These are phyloP conservation scores for Pollenia griseotomentosa DNA, from an alignment of 2,888 invertebrate genomes.

Conservation along the genomic window DNA sequence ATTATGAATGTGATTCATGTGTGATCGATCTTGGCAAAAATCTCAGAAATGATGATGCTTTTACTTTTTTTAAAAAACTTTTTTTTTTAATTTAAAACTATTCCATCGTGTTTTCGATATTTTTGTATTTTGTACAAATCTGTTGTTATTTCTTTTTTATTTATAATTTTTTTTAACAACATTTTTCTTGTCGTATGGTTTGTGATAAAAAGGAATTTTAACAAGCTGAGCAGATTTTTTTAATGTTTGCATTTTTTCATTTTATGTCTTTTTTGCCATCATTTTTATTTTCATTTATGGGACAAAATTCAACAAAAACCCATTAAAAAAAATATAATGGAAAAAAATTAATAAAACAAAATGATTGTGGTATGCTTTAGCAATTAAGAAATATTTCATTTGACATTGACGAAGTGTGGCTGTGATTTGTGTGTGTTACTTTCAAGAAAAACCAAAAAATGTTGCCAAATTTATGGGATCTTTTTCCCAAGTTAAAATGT, in stretches of 20 bases:
- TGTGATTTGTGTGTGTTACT: slow-evolving; percentile 68
- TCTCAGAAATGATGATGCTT: slow-evolving; percentile 68
- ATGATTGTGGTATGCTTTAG: slow-evolving; percentile 73
- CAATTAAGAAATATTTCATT: slow-evolving; percentile 72
- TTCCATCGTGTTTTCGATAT: slow-evolving; percentile 37
- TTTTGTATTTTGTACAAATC: slow-evolving; percentile 44
- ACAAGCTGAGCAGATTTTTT: slow-evolving; percentile 79
- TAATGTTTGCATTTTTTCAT: slow-evolving; percentile 77
- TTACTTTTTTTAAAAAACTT: neutral
- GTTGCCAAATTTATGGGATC: slow-evolving; percentile 19
- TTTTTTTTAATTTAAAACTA: slow-evolving; percentile 30
- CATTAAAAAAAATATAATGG: neutral
- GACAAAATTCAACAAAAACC: slow-evolving; percentile 40
- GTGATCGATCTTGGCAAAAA: slow-evolving; percentile 70
- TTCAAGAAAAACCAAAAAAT: slow-evolving; percentile 24
- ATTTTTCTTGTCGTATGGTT: slow-evolving; percentile 71
- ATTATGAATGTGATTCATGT: slow-evolving; percentile 72
- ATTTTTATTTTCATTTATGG: slow-evolving; percentile 52
- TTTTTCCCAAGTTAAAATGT: slow-evolving; percentile 14
- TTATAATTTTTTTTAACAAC: slow-evolving; percentile 60
- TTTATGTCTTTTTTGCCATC: slow-evolving; percentile 56
- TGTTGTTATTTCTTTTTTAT: slow-evolving; percentile 59
- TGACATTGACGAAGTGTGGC: slow-evolving; percentile 74
- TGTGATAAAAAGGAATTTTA: slow-evolving; percentile 79
- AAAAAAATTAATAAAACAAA: slow-evolving; percentile 57